Base-by-base conservation (phyloP, 2,888 invertebrate genomes). In the Lordiphosa andalusiaca region DNA sequence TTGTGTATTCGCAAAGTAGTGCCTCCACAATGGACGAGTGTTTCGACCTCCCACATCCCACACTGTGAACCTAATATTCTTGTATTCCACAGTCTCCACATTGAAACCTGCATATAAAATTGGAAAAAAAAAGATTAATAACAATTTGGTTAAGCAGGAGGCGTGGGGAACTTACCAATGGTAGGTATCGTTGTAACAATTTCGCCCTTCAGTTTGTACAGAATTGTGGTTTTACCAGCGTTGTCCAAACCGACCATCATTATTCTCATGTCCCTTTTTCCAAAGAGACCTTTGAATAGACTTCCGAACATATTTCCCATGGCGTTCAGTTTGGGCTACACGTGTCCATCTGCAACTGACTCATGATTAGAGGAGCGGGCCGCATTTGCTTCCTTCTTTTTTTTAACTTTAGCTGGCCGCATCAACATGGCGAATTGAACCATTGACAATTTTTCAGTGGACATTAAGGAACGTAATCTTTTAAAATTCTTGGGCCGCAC, bases 211-310 rank as follows among this genome's bases (percentile, higher is more conserved):
- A 99, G 94, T 95, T 99, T 99, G 93, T 98, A 98, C 92, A 99
- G 93, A 92, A 99, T 99, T 91, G 98, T 99, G 90, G 99, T 99
- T 95, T 99, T 99, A 93, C 99, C 99, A 92, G 99, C 99, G 89
- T 98, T 98, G 93, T 99, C 98, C 90, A 98, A 93, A 90, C 98
- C 98, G 86, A 98, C 98, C 98, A 99, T 99, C 92, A 99, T 93
- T 94, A 99, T 98, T 93, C 99, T 95, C 98, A 99, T 99, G 93
- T 99, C 98, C 90, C 98, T 99, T 92, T 99, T 99, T 92, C 99
- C 99, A 92, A 99, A 99, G 86, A 99, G 96, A 93, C 98, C 96
- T 93, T 97, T 97, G 92, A 99, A 99, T 91, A 99, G 93, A 92
- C 95, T 96, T 89, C 96, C 95, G 92, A 99, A 97, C 91, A 97